These are phyloP conservation scores for Monodelphis domestica DNA, from an alignment of 2,797 vertebrate genomes.

Conservation along the genomic window DNA sequence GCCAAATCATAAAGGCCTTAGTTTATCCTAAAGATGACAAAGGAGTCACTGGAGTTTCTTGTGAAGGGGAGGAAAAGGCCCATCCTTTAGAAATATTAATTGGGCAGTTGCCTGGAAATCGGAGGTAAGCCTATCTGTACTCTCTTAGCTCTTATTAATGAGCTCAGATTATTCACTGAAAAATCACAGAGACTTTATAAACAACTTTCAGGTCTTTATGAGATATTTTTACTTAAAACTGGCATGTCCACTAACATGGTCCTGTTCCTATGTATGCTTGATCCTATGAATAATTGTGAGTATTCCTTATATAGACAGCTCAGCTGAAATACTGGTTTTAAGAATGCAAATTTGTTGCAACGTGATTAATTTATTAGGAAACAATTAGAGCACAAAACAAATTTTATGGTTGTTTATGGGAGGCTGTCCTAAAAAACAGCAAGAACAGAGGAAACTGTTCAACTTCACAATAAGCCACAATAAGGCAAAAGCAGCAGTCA, in stretches of 20 bases:
- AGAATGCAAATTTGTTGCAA: background rate
- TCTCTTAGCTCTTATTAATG: constrained; percentile 20
- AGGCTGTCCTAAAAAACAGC: background rate
- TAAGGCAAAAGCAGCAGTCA: background rate
- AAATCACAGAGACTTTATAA: constrained; percentile 40
- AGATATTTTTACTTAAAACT: constrained; percentile 2
- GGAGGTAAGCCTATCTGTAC: constrained; percentile 7
- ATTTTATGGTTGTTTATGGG: background rate
- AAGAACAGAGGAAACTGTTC: background rate
- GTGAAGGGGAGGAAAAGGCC: background rate
- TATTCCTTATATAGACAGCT: background rate
- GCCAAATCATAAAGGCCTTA: background rate
- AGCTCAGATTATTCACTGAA: constrained; percentile 32
- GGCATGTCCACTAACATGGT: constrained; percentile 24
- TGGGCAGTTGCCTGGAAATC: background rate
- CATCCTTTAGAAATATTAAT: background rate
- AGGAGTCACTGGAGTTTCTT: background rate
- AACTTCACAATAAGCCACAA: background rate
- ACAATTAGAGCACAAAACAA: background rate
- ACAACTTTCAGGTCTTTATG: constrained; percentile 23
- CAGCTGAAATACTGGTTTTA: background rate
- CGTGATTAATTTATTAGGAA: background rate
- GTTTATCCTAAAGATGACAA: background rate
- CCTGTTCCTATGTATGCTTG: background rate
- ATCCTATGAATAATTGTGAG: background rate